Evolutionary conservation across 2,113 vertebrate genomes (phyloP).

Genomic region (Pluvialis apricaria): DNA sequence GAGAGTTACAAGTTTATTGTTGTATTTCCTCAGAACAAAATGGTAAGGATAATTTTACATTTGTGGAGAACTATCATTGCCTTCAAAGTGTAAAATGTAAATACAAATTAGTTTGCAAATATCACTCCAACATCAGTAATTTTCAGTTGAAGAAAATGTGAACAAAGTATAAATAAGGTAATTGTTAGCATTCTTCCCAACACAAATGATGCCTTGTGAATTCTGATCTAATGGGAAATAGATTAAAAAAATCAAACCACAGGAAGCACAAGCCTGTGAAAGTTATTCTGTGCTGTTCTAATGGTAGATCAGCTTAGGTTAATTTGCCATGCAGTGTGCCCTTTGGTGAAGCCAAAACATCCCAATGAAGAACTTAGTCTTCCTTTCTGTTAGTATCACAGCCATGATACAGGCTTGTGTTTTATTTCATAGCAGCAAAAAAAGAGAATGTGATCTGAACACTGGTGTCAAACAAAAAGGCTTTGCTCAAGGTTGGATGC

Average conservation of each 20-base stretch:
- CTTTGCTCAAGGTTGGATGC: neutral
- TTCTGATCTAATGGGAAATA: neutral
- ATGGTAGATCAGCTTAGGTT: neutral
- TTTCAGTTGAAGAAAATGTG: neutral
- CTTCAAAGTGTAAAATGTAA: neutral
- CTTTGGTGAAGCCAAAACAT: neutral
- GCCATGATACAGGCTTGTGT: neutral
- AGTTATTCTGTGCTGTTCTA: neutral
- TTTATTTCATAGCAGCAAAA: neutral
- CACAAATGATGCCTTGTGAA: neutral
- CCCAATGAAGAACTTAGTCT: neutral
- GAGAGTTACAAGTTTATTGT: neutral
- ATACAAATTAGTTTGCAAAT: slow-evolving; percentile 35
- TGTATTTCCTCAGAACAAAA: slow-evolving; percentile 35
- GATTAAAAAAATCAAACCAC: neutral
- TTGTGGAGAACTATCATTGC: neutral
- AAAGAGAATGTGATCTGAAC: neutral
- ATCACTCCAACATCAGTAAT: neutral
- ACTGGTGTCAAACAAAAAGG: neutral
- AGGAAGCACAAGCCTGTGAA: neutral
- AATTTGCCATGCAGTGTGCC: neutral
- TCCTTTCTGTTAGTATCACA: neutral
- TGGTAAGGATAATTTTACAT: neutral
- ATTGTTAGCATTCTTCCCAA: neutral
- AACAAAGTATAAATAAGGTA: neutral